These are phyloP conservation scores for Pangasius sanitwongsei DNA, from an alignment of 2,797 vertebrate species.

Conservation along the genomic window DNA sequence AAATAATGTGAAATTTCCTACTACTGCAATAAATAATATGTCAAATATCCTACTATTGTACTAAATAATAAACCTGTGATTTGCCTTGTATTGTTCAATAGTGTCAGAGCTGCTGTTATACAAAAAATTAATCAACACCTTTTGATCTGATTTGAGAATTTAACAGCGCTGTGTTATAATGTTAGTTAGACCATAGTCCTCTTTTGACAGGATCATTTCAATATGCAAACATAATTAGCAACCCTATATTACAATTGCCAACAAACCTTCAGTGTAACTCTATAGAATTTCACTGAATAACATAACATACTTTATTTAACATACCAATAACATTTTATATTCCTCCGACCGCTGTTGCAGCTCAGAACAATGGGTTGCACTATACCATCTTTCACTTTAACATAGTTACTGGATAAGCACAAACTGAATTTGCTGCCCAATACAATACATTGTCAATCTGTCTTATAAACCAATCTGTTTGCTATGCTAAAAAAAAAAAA, in stretches of 20 bases:
- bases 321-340: too few species aligned
- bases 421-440: not conserved
- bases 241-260: too few species aligned
- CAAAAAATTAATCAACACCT: not conserved
- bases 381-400: not conserved
- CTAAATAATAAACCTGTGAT: not conserved
- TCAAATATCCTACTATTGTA: not conserved
- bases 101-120: not conserved
- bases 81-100: not conserved
- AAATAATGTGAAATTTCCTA: not conserved
- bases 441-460: not conserved
- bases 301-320: not conserved
- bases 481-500: not conserved
- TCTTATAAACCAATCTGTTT: not conserved
- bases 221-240: not conserved
- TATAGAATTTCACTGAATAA: not conserved
- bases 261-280: not conserved
- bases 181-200: not conserved
- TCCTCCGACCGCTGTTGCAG: not conserved
- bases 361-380: not conserved
- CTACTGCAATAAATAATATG: not conserved
- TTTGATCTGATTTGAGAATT: not conserved
- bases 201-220: not conserved
- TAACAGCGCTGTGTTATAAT: not conserved
- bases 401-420: not conserved